Conservation (phyloP, 2,113 vertebrate species). For the Actenoides hombroni region DNA sequence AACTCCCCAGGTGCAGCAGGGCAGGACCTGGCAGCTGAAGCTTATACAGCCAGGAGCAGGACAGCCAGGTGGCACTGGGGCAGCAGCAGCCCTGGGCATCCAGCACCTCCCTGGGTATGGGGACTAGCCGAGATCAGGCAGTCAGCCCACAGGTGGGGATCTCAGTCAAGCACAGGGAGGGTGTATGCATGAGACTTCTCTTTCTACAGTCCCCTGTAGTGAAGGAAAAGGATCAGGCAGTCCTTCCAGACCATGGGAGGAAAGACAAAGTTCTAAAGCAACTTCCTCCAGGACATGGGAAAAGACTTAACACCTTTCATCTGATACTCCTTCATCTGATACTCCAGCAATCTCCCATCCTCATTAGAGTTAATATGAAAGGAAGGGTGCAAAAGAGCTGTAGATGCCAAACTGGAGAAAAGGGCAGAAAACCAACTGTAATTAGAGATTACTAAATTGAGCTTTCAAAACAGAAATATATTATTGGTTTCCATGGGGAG, state of each 20-base stretch:
- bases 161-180: fast-evolving
- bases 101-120: too few relatives aligned
- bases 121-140: fast-evolving
- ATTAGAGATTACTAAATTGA: neutral
- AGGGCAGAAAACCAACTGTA: neutral
- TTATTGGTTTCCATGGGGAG: neutral
- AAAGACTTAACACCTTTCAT: neutral
- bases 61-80: neutral
- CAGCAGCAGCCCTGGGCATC: neutral
- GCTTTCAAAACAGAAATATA: neutral
- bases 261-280: neutral
- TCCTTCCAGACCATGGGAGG: neutral
- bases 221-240: neutral
- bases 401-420: neutral
- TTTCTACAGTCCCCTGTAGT: neutral
- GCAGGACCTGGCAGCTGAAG: neutral
- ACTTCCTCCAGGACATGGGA: neutral
- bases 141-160: fast-evolving
- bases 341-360: neutral
- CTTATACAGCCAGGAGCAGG: neutral
- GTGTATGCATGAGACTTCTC: neutral
- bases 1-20: neutral
- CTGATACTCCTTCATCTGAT: neutral
- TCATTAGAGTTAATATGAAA: neutral
- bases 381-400: neutral